Evolutionary conservation across 2,113 vertebrate genomes (phyloP).

Genomic region (Tretioscincus oriximinensis): DNA sequence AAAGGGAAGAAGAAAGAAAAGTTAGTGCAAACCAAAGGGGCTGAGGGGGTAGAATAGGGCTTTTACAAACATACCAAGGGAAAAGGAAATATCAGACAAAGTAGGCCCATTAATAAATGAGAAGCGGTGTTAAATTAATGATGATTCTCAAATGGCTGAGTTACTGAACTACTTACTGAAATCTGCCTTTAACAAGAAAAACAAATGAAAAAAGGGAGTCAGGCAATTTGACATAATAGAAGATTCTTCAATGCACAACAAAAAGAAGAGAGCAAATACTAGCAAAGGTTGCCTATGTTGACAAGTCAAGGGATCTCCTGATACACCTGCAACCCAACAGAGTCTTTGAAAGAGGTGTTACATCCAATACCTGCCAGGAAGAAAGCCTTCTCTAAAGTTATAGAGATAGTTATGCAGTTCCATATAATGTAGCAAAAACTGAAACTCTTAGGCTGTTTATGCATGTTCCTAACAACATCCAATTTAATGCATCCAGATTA

Average conservation of each 20-base stretch:
- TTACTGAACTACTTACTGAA: slow-evolving; percentile 68
- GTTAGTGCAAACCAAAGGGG: slow-evolving; percentile 54
- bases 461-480: too few species aligned
- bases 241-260: slow-evolving; percentile 28
- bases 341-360: background rate
- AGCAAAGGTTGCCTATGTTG: background rate
- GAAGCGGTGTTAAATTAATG: slow-evolving; percentile 72
- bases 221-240: slow-evolving; percentile 40
- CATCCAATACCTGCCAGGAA: background rate
- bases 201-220: slow-evolving; percentile 50
- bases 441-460: background rate
- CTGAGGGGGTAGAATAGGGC: slow-evolving; percentile 61
- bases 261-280: background rate
- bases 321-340: background rate
- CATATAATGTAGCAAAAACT: background rate
- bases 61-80: slow-evolving; percentile 71
- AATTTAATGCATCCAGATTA: too few species aligned
- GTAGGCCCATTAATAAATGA: slow-evolving; percentile 72
- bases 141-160: slow-evolving; percentile 70
- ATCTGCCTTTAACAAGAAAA: slow-evolving; percentile 62
- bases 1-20: slow-evolving; percentile 60
- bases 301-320: background rate
- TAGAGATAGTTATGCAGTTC: background rate
- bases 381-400: background rate
- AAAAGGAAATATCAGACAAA: slow-evolving; percentile 71